Percentiles rank a stretch among this genome's conserved stretches.
Evolutionary conservation across 2,888 invertebrate species (phyloP).

Genomic region (Rhagonycha fulva): DNA sequence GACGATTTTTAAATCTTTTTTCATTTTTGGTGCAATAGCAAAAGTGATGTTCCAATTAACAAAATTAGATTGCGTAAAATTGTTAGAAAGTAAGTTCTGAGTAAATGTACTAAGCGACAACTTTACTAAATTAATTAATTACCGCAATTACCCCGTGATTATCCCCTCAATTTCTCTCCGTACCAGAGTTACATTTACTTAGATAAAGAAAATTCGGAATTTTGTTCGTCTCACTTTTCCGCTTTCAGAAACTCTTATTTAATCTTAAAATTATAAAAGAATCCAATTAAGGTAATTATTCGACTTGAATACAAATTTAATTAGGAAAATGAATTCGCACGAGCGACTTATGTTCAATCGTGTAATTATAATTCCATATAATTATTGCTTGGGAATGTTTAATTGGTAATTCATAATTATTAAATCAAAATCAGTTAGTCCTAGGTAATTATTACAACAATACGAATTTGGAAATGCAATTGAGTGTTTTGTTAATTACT

Average conservation of each 20-base stretch:
- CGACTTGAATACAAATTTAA: neutral
- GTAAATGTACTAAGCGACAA: neutral
- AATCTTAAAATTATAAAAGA: neutral
- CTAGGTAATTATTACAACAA: neutral
- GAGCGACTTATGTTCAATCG: neutral
- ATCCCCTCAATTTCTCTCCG: neutral
- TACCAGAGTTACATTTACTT: no score
- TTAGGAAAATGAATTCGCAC: neutral
- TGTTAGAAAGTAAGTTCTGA: neutral
- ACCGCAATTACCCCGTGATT: neutral
- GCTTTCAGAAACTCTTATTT: neutral
- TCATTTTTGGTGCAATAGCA: constrained; percentile 3
- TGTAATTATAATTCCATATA: neutral
- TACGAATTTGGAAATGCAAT: neutral
- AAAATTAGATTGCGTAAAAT: constrained; percentile 11
- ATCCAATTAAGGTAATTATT: neutral
- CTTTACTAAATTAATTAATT: neutral
- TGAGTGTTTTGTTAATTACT: neutral
- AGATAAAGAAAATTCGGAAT: neutral
- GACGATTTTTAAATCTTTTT: no score
- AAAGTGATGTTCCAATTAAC: constrained; percentile 10
- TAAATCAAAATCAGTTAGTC: neutral
- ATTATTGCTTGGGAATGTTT: neutral
- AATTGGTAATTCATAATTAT: neutral
- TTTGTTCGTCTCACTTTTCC: neutral